Conservation (phyloP, 1,140 invertebrate genomes). For the Drosophila sp. region DNA sequence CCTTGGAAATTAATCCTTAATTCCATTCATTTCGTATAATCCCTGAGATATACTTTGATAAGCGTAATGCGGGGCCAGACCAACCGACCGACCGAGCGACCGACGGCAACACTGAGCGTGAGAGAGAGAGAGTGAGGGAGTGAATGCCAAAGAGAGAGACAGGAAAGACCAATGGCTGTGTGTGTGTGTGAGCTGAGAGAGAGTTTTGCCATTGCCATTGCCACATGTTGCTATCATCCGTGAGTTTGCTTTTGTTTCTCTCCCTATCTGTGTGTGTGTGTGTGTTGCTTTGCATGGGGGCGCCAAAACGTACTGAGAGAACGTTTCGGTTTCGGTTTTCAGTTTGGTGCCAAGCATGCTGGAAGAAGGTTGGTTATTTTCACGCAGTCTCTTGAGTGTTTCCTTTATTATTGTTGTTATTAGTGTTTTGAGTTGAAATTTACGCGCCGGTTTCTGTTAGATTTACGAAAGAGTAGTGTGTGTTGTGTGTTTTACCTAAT, state of each 20-base stretch:
- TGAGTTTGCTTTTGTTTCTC: slow-evolving; percentile 13
- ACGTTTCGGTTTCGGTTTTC: slow-evolving; percentile 35
- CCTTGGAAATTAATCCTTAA: slow-evolving; percentile 83
- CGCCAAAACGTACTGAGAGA: slow-evolving; percentile 58
- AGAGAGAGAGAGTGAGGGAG: slow-evolving; percentile 11
- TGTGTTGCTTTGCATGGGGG: slow-evolving; percentile 49
- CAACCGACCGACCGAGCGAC: slow-evolving; percentile 14
- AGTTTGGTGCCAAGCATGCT: slow-evolving; percentile 82
- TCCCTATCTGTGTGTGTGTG: slow-evolving; percentile 36
- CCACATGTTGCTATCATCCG: slow-evolving; percentile 61
- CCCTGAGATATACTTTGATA: slow-evolving; percentile 83
- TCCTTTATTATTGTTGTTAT: slow-evolving; percentile 2
- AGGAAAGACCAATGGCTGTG: slow-evolving; percentile 16
- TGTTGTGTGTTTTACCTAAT: neutral
- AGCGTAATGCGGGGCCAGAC: slow-evolving; percentile 73
- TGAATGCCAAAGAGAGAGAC: slow-evolving; percentile 11
- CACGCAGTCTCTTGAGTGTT: slow-evolving; percentile 28
- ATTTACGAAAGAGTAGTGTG: neutral
- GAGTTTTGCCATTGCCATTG: slow-evolving; percentile 32
- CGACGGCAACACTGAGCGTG: slow-evolving; percentile 18
- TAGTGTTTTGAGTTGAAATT: slow-evolving; percentile 28
- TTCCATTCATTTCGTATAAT: slow-evolving; percentile 83
- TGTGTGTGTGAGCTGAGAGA: slow-evolving; percentile 5
- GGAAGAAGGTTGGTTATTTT: slow-evolving; percentile 78
- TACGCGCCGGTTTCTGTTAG: slow-evolving; percentile 52